These are phyloP conservation scores for Psylliodes chrysocephalus DNA, from an alignment of 2,888 invertebrate species.

Conservation along the genomic window DNA sequence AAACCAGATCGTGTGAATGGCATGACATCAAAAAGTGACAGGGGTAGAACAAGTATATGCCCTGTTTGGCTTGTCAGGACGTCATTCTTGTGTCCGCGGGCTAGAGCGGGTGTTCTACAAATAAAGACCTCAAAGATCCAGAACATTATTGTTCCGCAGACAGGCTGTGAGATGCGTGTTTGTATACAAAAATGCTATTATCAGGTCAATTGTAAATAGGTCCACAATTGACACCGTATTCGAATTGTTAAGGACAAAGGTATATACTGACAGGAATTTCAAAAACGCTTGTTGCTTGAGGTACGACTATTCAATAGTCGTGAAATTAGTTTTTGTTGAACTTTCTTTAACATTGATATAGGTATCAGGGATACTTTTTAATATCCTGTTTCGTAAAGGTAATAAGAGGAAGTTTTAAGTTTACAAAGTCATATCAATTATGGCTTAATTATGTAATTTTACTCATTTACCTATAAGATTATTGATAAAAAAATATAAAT, in stretches of 20 bases:
- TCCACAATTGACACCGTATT: constrained; percentile 35
- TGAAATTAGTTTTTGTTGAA: constrained; percentile 8
- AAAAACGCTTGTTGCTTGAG: constrained; percentile 5
- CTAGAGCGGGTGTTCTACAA: constrained; percentile 46
- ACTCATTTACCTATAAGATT: too few species aligned
- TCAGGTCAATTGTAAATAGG: constrained; percentile 57
- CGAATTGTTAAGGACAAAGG: constrained; percentile 27
- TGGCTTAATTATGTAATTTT: too few species aligned
- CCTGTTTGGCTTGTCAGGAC: constrained; percentile 43
- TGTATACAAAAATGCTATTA: constrained; percentile 62
- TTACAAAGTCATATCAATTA: too few species aligned
- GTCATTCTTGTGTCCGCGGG: constrained; percentile 42
- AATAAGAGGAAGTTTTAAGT: too few species aligned
- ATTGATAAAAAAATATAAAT: too few species aligned
- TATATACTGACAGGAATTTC: background rate
- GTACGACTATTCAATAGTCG: constrained; percentile 3
- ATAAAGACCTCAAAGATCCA: constrained; percentile 43
- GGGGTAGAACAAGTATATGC: constrained; percentile 50
- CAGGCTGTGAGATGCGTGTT: constrained; percentile 57
- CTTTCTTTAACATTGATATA: constrained; percentile 9
- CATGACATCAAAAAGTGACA: constrained; percentile 52
- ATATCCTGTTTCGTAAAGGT: background rate
- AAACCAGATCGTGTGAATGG: constrained; percentile 43
- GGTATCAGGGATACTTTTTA: background rate
- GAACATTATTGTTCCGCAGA: constrained; percentile 53